phyloP scores from a whole-genome alignment of 2,797 vertebrate species.

The Danio kyathit region DNA sequence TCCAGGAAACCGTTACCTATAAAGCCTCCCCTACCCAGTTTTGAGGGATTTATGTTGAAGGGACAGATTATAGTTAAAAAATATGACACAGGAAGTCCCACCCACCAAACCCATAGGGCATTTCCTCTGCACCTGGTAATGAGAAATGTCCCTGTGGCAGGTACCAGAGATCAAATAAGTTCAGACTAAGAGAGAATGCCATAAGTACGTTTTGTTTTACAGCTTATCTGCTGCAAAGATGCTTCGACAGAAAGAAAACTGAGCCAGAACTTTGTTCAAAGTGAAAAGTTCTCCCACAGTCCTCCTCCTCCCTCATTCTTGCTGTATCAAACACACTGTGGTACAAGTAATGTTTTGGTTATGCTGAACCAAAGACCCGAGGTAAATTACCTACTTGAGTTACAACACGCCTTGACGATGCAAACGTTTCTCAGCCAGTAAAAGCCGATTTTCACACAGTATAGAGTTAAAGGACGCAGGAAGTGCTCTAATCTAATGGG shows the following conservation, averaged over 20 bases:
- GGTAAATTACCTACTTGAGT: conserved; percentile 38
- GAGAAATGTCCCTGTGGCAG: conserved; percentile 42
- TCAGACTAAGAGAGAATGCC: background rate
- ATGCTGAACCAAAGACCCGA: background rate
- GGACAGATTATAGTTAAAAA: conserved; percentile 45
- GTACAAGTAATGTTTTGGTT: conserved; percentile 32
- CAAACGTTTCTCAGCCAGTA: background rate
- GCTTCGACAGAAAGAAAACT: background rate
- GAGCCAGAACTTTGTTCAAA: background rate
- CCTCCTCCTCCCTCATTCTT: background rate
- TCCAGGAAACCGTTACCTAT: conserved; percentile 37
- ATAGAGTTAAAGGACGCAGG: conserved; percentile 15
- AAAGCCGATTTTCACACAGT: background rate
- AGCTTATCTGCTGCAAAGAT: conserved; percentile 1
- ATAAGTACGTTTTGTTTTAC: background rate
- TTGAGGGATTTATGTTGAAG: conserved; percentile 57
- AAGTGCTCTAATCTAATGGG: conserved; percentile 35
- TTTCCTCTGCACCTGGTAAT: conserved; percentile 57
- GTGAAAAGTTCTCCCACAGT: conserved; percentile 9
- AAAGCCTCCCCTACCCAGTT: conserved; percentile 14
- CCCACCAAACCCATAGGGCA: conserved; percentile 45
- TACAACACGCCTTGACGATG: conserved; percentile 26
- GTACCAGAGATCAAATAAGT: conserved; percentile 31
- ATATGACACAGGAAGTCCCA: conserved; percentile 53
- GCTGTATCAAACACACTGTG: conserved; percentile 10